Base-by-base conservation (phyloP, 1,140 invertebrate genomes). In the Periplaneta americana region DNA sequence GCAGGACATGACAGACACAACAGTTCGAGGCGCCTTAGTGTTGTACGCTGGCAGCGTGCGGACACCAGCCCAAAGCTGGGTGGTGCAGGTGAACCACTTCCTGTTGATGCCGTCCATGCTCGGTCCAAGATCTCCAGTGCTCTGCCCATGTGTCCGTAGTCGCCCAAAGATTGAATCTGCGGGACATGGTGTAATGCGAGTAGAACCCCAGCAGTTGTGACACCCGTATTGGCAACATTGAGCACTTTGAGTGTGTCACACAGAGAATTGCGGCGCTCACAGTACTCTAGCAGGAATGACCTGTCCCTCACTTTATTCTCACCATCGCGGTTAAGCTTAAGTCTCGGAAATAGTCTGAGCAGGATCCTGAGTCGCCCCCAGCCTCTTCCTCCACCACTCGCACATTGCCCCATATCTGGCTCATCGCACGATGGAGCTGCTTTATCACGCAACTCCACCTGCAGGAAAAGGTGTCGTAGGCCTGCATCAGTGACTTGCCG, bases 401-500 rank as follows among this genome's bases (percentile, higher is more conserved):
- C 3, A 57, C 34, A 74, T 34, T 75, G 33, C n/a, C 34, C 66
- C 6, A 80, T 34, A 15, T 33, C n/a, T 32, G 66, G n/a, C 66
- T 66, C 1, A 22, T 66, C 48, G 28, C 48, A 66, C n/a, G 37
- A 75, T 34, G 80, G 57, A 33, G 79, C n/a, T 31, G 57, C 34
- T 75, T 88, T 88, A 75, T 90, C 88, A 2, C 87, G 82, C 13
- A 90, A 85, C 80, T 90, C 88, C 17, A 89, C 86, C 82, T 89
- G 86, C 6, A 89, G 78, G n/a, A 90, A 81, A 13, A 90, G 83
- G 66, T 90, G 86, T 80, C 88, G 87, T 15, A 90, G 57, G 9
- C 90, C 90, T 0, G 82, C 78, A 74, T 90, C 88, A 0, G 89
- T 89, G 0, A 90, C 89, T 84, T 90, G 88, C 79, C 87, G 86